Base-by-base conservation (phyloP, 2,888 invertebrate genomes). In the Ptilodon capucinus region DNA sequence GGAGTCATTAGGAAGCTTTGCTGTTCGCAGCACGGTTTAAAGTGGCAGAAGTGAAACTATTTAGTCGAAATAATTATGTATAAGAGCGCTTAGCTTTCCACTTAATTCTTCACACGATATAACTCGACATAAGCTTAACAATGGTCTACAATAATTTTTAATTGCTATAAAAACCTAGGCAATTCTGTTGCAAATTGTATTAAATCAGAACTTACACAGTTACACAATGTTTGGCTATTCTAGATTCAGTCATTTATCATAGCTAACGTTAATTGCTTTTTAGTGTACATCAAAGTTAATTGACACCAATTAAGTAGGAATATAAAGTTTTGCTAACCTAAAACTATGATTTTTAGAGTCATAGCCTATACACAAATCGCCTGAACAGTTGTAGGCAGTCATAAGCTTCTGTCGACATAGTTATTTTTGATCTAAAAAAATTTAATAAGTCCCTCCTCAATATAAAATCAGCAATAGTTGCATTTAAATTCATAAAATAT, bases 71-170 rank as follows among this genome's bases (percentile, higher is more conserved):
- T 64, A 51, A n/a, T n/a, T n/a, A n/a, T n/a, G n/a, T n/a, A n/a
- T n/a, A n/a, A n/a, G 66, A 67, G 69, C 64, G 68, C 62, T 54
- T 54, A 54, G 67, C 79, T 81, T 79, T 79, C 74, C 71, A 79
- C 56, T 30, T n/a, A 44, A 54, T 46, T 66, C 73, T 83, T 81
- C 79, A 75, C 81, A 81, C 76, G 74, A 60, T 3, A 28, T 28
- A 4, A 3, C 11, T 28, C n/a, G 28, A n/a, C 28, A 28, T 28
- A 28, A n/a, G 11, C 57, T 57, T 54, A 45, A 55, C 73, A 76
- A 75, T 76, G 66, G 68, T 59, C 71, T 69, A 68, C 69, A 67
- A 66, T 70, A 67, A 74, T 63, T 56, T 61, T 64, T 64, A 66
- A 71, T 74, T 69, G 52, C 57, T 38, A 60, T 49, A 68, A 66